Percentiles rank a stretch among this genome's conserved stretches.
Evolutionary conservation across 1,140 invertebrate genomes (phyloP).

Genomic region (Gryon sp.): DNA sequence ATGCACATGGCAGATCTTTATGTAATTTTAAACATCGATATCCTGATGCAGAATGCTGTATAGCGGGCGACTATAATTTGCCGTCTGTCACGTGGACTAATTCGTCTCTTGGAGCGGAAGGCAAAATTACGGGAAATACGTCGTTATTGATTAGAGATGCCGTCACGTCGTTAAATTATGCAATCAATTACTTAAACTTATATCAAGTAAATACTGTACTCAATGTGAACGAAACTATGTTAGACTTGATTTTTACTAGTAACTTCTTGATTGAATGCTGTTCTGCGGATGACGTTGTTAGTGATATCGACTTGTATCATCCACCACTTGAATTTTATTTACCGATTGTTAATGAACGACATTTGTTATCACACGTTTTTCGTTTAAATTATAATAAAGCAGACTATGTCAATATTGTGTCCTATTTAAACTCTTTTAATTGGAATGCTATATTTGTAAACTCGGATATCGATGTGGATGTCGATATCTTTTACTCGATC

Average conservation of each 20-base stretch:
- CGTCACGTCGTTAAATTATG: no score
- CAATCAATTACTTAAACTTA: background rate
- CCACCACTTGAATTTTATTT: background rate
- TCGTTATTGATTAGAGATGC: no score
- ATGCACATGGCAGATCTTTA: background rate
- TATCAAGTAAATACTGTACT: slow-evolving; percentile 6
- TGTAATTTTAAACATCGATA: no score
- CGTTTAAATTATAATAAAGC: slow-evolving; percentile 12
- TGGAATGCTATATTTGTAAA: slow-evolving; percentile 1
- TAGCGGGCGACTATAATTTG: background rate
- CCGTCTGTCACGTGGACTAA: background rate
- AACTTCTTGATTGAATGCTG: no score
- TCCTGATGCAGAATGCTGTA: no score
- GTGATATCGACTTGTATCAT: slow-evolving; percentile 11
- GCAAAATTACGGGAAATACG: no score
- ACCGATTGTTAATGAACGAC: no score
- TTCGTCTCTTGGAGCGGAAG: background rate
- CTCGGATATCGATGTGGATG: background rate
- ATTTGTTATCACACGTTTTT: no score
- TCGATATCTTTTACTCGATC: background rate
- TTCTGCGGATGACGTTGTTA: no score
- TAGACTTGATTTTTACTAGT: no score
- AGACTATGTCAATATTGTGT: background rate
- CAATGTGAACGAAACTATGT: no score
- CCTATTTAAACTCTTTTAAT: slow-evolving; percentile 6